Evolutionary conservation across 2,888 invertebrate species (phyloP), one percentile per base, ranked within the genome.

Genomic region (Xylota segnis): DNA sequence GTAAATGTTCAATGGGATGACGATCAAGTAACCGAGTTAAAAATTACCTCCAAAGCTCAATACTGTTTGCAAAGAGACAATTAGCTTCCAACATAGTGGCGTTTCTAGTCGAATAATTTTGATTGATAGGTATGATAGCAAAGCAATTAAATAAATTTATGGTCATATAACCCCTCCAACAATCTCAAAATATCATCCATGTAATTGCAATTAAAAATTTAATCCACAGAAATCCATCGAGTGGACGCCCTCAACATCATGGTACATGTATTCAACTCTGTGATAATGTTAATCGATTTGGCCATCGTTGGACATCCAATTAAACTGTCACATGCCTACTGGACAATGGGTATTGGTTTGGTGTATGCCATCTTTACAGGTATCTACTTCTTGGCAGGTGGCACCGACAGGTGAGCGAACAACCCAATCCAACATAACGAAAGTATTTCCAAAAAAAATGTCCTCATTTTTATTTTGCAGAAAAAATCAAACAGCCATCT

Each of bases 351-450:
- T 9, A 94, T 96, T 88, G 94, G 94, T 5, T 88, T 94, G 29
- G 88, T 94, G 32, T 97, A 97, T 91, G 92, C 95, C 66, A 88
- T 95, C 78, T 97, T 97, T 90, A 95, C 94, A 65, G 90, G 95
- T 27, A 93, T 96, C 76, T 97, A 96, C 91, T 96, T 95, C 91
- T 90, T 92, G 34, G 94, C 95, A 68, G 97, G 96, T 29, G 97
- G 96, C 27, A 93, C 94, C 7, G 94, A 95, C 90, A 94, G 95
- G 94, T 94, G 91, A 93, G 94, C 5, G 27, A 40, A 5, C 47
- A 16, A 18, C 4, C n/a, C 12, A 10, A 45, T 12, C 14, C 27
- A 14, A 43, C 52, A 2, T 10, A n/a, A n/a, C n/a, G n/a, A 34
- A 45, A 37, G 1, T 10, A 50, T 14, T 52, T 6, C 7, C 18